These are phyloP conservation scores for Drosophila littoralis DNA, from an alignment of 1,140 invertebrate genomes.

Conservation along the genomic window DNA sequence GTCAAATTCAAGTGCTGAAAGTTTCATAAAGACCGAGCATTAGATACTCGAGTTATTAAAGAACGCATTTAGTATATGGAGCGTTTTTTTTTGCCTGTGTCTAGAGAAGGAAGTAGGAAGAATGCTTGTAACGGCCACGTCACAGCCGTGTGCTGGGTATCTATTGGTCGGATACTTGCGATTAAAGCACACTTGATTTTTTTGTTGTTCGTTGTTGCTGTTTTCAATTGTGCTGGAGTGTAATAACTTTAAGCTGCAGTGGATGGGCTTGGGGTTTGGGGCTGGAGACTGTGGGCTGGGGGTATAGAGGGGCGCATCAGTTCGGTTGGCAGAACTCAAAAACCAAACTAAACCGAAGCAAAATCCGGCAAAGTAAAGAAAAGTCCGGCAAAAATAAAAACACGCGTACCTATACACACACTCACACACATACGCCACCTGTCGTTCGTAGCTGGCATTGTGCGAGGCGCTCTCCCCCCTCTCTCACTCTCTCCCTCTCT, in stretches of 20 bases:
- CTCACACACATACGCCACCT: constrained; percentile 36
- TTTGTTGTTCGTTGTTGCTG: constrained; percentile 4
- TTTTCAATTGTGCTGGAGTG: constrained; percentile 47
- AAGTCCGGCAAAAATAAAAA: constrained; percentile 39
- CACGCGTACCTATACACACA: constrained; percentile 19
- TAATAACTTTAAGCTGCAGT: constrained; percentile 42
- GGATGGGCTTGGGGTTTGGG: background rate
- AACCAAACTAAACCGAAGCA: constrained; percentile 47
- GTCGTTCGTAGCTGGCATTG: constrained; percentile 26
- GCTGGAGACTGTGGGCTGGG: too few relatives aligned
- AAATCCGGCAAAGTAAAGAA: constrained; percentile 51
- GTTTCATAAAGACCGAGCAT: too few relatives aligned
- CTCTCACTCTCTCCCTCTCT: background rate
- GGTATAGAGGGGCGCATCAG: background rate
- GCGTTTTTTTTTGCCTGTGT: too few relatives aligned
- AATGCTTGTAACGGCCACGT: too few relatives aligned
- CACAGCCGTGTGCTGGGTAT: too few relatives aligned
- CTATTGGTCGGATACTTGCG: too few relatives aligned
- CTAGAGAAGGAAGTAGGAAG: too few relatives aligned
- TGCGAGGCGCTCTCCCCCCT: background rate
- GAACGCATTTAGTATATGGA: too few relatives aligned
- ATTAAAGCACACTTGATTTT: background rate
- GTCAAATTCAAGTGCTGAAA: too few relatives aligned
- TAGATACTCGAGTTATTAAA: too few relatives aligned
- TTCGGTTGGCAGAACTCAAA: constrained; percentile 40